phyloP scores from a whole-genome alignment of 2,797 vertebrate genomes.

The Neosilurus mollespiculum region DNA sequence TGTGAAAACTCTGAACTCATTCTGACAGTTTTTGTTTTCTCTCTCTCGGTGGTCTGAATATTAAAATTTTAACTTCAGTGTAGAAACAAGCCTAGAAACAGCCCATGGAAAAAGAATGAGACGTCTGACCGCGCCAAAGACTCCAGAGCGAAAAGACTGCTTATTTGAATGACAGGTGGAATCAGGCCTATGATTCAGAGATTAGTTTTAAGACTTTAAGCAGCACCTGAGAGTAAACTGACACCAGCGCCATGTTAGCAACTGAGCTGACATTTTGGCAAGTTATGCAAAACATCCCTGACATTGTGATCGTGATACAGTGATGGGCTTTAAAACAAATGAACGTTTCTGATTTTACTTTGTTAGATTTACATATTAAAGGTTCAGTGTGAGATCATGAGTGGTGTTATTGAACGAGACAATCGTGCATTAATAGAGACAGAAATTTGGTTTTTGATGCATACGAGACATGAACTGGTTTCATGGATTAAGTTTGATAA shows the following conservation, averaged over 20 bases:
- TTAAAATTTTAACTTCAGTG: not conserved
- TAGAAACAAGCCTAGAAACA: not conserved
- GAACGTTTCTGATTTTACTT: not conserved
- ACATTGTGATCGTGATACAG: no score
- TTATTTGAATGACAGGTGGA: not conserved
- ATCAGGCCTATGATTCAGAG: not conserved
- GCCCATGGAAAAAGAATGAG: not conserved
- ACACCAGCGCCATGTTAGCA: not conserved
- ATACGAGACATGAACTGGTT: no score
- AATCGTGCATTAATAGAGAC: no score
- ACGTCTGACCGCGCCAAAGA: not conserved
- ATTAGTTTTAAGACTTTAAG: not conserved
- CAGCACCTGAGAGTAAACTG: not conserved
- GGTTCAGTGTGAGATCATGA: no score
- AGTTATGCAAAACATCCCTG: not conserved
- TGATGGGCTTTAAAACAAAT: no score
- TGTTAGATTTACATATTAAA: not conserved
- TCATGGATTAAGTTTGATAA: no score
- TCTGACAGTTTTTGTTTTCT: not conserved
- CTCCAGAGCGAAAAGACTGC: not conserved
- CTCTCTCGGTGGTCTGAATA: not conserved
- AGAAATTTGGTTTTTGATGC: no score
- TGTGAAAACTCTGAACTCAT: not conserved
- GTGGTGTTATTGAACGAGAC: no score
- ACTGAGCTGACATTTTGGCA: not conserved